Percentiles rank a stretch among this genome's conserved stretches.
Evolutionary conservation across 2,888 invertebrate genomes (phyloP).

Genomic region (Agrochola lota): DNA sequence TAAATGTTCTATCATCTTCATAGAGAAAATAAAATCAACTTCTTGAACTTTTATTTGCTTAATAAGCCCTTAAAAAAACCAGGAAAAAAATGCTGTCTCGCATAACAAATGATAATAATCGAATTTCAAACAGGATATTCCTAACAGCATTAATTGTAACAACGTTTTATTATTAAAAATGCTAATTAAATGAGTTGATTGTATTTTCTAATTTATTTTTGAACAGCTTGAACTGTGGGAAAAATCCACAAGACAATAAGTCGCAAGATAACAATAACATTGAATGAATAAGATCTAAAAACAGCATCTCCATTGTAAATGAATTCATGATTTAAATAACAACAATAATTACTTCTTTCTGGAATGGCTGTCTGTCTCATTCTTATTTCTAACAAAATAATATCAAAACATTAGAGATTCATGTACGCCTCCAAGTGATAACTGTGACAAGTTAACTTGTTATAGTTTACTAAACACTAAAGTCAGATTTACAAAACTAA

Average conservation of each 20-base stretch:
- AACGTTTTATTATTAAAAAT: not conserved
- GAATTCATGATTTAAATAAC: not conserved
- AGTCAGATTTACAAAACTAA: not conserved
- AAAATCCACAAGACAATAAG: not conserved
- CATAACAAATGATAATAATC: not conserved
- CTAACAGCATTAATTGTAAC: not conserved
- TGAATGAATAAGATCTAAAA: not conserved
- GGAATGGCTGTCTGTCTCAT: conserved; percentile 27
- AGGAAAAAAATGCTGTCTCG: not conserved
- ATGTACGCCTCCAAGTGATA: not conserved
- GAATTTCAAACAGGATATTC: not conserved
- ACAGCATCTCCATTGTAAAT: not conserved
- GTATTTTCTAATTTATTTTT: not conserved
- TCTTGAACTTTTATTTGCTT: not conserved
- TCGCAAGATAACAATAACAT: not conserved
- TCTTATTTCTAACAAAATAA: conserved; percentile 18
- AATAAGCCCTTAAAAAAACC: not conserved
- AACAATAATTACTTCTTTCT: conserved; percentile 1
- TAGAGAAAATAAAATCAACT: conserved; percentile 7
- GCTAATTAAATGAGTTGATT: not conserved
- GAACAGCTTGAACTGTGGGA: not conserved
- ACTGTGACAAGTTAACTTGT: not conserved
- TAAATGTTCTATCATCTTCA: not conserved
- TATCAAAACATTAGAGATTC: conserved; percentile 26
- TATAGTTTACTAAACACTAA: not conserved